Evolutionary conservation across 2,888 invertebrate species (phyloP), one percentile per base, ranked within the genome.

Genomic region (Rhodophaea formosa): DNA sequence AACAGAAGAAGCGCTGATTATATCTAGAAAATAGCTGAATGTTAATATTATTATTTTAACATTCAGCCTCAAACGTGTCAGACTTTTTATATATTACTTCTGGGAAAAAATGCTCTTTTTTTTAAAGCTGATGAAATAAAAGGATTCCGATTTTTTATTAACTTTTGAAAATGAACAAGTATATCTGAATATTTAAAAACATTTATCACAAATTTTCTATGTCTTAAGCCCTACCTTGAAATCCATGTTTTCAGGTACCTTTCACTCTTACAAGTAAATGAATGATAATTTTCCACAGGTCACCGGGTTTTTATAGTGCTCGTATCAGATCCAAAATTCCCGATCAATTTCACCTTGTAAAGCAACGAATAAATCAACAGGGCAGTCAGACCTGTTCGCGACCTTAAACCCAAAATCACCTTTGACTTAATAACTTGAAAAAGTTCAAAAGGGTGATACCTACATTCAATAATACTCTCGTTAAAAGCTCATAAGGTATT

Each of bases 371-470:
- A 60, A 64, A 60, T 60, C 67, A 67, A 64, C 12, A 42, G 39
- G 17, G 39, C 68, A 62, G 63, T 59, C 12, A 68, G 84, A 82
- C 80, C 73, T 68, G 79, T 70, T 59, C 39, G 51, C 58, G 72
- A 75, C 85, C 82, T 85, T 80, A 78, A 79, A 76, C 77, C 66
- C 63, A 59, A 60, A 58, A 59, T 70, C 65, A 73, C 74, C 71
- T 74, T 72, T 75, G 72, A 67, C 69, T 67, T 69, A 66, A 70
- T 47, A 35, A 56, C 51, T 59, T 60, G 62, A 59, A 64, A 60
- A 62, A 59, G 61, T 60, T 61, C 59, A 59, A 49, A 14, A 32
- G 45, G 17, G 15, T 46, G 32, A 55, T 12, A 46, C 16, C 16
- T 16, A 15, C 43, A 43, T 8, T 44, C n/a, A 23, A 53, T 43